Evolutionary conservation across 2,113 vertebrate genomes (phyloP), one percentile per base, ranked within the genome.

Genomic region (Oenanthe oenanthe): DNA sequence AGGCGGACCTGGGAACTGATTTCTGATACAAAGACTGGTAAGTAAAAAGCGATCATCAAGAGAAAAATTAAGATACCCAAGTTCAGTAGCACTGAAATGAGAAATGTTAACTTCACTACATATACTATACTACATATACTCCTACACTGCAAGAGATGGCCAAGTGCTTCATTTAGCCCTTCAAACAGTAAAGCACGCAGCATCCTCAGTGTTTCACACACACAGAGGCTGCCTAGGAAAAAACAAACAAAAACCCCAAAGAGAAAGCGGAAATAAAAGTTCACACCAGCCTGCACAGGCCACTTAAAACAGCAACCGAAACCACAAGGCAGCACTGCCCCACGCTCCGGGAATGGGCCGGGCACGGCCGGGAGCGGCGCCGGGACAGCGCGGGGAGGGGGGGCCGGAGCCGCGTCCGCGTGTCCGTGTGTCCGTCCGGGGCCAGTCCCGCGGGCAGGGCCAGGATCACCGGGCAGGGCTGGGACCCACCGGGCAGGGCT

Each of bases 251-350:
- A 13, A n/a, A 28, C 26, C 2, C 17, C 54, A 83, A 36, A 38
- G 8, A 47, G 22, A 85, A 96, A 93, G 70, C 51, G 62, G 48
- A 88, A 92, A 73, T 42, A 73, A 58, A 92, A 47, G 74, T 74
- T 71, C 61, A 25, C 68, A 9, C 31, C 7, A 3, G 61, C 9
- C 47, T 48, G 38, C 54, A 22, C 54, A 2, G 54, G 73, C 63
- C 22, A 7, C 80, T 71, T 12, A 10, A 21, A 86, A 20, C 61
- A 34, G 61, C 80, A 38, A 13, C 31, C 12, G 38, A 9, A 62
- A 66, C n/a, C 77, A 4, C 89, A n/a, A 5, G 9, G 20, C 1
- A 8, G 60, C 36, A 0, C 17, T 18, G 54, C 62, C 10, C 42
- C 2, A 0, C 1, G 47, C 65, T 10, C 2, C 3, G 56, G 29